These are phyloP conservation scores for Actinia equina DNA, from an alignment of 64 coral and sea anemone species.

Conservation along the genomic window DNA sequence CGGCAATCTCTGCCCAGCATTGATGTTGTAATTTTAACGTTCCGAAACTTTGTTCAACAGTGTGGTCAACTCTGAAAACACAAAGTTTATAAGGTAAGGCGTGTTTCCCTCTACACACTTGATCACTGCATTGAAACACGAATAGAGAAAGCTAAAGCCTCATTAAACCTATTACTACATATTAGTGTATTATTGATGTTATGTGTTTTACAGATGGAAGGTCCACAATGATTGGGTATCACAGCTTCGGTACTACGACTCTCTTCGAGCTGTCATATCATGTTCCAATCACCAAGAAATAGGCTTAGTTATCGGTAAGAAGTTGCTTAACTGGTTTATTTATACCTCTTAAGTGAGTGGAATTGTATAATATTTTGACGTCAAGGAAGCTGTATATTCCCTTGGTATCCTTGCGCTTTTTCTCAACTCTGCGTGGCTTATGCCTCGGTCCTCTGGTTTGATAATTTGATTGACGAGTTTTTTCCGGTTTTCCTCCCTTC, in stretches of 20 bases:
- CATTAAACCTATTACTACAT: too few relatives aligned
- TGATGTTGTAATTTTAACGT: neutral
- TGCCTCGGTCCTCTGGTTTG: too few relatives aligned
- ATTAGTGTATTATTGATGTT: neutral
- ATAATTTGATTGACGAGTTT: too few relatives aligned
- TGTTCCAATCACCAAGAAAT: slow-evolving; percentile 97
- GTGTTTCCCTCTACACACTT: neutral
- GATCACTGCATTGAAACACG: too few relatives aligned
- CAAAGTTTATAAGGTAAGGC: slow-evolving; percentile 77
- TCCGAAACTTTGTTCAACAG: slow-evolving; percentile 33
- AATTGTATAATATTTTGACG: too few relatives aligned
- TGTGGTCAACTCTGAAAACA: slow-evolving; percentile 93
- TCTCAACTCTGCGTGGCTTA: too few relatives aligned
- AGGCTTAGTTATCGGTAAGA: slow-evolving; percentile 94
- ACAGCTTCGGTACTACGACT: slow-evolving; percentile 90
- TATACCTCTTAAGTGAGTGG: too few relatives aligned
- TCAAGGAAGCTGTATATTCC: too few relatives aligned
- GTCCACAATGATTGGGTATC: slow-evolving; percentile 97
- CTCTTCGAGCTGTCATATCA: slow-evolving; percentile 90
- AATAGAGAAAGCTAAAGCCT: too few relatives aligned
- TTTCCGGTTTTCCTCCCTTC: too few relatives aligned
- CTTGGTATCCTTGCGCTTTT: too few relatives aligned
- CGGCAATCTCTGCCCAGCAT: neutral
- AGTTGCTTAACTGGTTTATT: too few relatives aligned
- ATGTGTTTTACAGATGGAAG: slow-evolving; percentile 73